phyloP scores from a whole-genome alignment of 2,113 vertebrate genomes.

The Ceyx melanurus region DNA sequence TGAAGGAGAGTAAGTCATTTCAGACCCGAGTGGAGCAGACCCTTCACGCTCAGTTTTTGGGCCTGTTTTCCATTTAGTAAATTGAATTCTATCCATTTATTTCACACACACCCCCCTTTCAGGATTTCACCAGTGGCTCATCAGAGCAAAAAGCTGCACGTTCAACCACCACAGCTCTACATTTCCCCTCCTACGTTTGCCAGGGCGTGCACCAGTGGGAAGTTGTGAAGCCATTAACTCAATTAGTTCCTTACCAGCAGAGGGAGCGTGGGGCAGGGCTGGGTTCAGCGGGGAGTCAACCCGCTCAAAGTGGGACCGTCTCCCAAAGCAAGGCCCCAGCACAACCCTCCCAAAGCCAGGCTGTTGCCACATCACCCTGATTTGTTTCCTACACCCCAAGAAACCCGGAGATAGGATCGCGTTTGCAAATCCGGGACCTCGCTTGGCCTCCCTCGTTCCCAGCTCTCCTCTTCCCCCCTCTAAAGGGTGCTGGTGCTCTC shows the following conservation, averaged over 20 bases:
- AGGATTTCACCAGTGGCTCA: background rate
- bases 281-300: background rate
- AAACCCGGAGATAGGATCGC: background rate
- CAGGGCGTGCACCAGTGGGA: background rate
- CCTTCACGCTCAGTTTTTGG: background rate
- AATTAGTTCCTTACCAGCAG: background rate
- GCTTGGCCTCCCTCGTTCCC: background rate
- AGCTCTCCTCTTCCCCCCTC: background rate
- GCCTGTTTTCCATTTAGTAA: background rate
- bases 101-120: background rate
- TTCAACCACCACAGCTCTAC: background rate
- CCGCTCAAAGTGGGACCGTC: background rate
- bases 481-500: background rate
- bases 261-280: conserved; percentile 47
- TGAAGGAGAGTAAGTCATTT: background rate
- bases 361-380: background rate
- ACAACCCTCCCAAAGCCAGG: background rate
- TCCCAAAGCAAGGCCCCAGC: background rate
- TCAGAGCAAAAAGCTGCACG: background rate
- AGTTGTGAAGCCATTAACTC: background rate
- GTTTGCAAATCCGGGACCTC: background rate
- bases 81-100: background rate
- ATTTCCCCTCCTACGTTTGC: background rate
- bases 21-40: background rate
- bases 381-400: background rate